Evolutionary conservation across 2,113 vertebrate genomes (phyloP), one percentile per base, ranked within the genome.

Genomic region (Marcusenius ussheri): DNA sequence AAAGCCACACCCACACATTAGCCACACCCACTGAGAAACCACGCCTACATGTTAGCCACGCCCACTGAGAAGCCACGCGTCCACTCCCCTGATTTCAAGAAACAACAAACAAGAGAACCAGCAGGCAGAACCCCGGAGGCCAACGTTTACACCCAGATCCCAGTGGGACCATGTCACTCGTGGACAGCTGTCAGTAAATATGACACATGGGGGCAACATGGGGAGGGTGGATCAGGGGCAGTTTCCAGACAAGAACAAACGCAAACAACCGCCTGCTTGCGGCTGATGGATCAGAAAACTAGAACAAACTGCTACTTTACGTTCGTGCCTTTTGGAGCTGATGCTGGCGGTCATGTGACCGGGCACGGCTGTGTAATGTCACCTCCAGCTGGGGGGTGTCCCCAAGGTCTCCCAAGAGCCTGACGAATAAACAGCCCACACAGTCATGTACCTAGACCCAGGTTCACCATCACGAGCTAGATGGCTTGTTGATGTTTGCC

Each of bases 131-230:
- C 27, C 24, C 6, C 2, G 2, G 31, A 87, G 45, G 85, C 49
- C 42, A 42, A 11, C 6, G 80, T 87, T 77, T 89, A n/a, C 83
- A 91, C 88, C 83, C 47, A 85, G n/a, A n/a, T 24, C 46, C 66
- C 27, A n/a, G 46, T 13, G n/a, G 27, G 89, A 46, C 13, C 10
- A 24, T 15, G 51, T 45, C n/a, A 51, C 17, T 42, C 10, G 35
- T n/a, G 2, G 31, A 45, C 24, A 13, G 31, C 56, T 89, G 80
- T 49, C 50, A 62, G 89, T 89, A 89, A 89, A 85, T 62, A 85
- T 2, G 1, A 42, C 11, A 31, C 5, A 89, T 89, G 56, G 80
- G 53, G 89, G 89, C 83, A 80, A 45, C 42, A 53, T 21, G 31
- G 13, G 31, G 35, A 21, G 0, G 5, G 53, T 19, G 77, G 80